Conservation (phyloP, 64 coral and sea anemone genomes). For the Stylophora pistillata region DNA sequence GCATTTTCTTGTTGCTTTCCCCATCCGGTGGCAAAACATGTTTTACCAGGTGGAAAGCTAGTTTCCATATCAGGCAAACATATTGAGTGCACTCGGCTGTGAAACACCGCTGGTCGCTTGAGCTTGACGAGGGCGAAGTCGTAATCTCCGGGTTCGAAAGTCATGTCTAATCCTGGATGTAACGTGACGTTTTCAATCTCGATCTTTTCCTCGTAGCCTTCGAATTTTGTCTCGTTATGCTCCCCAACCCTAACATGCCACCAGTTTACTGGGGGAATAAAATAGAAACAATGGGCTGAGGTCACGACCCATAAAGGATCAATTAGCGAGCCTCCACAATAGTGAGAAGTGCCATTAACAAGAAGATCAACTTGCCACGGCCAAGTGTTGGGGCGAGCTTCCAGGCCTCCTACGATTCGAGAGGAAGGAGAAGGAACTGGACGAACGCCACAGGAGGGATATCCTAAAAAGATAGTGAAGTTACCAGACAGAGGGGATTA, state of each 20-base stretch:
- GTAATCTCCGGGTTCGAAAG: slow-evolving; percentile 61
- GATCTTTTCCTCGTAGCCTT: slow-evolving; percentile 79
- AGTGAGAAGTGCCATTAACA: slow-evolving; percentile 35
- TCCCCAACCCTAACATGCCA: slow-evolving; percentile 80
- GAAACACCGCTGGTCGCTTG: slow-evolving; percentile 71
- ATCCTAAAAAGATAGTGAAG: slow-evolving; percentile 1
- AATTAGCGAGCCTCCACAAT: slow-evolving; percentile 70
- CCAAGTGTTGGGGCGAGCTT: slow-evolving; percentile 61
- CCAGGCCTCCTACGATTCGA: slow-evolving; percentile 61
- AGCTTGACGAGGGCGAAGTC: slow-evolving; percentile 94
- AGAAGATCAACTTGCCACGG: slow-evolving; percentile 78
- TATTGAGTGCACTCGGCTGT: slow-evolving; percentile 65
- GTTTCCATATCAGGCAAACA: slow-evolving; percentile 74
- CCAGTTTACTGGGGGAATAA: slow-evolving; percentile 35
- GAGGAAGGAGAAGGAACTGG: not conserved
- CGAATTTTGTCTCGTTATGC: slow-evolving; percentile 68
- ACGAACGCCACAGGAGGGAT: slow-evolving; percentile 53
- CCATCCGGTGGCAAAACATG: slow-evolving; percentile 94
- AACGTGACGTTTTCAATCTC: slow-evolving; percentile 48
- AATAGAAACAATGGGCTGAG: slow-evolving; percentile 76
- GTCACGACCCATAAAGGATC: slow-evolving; percentile 76
- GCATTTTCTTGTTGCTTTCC: slow-evolving; percentile 61
- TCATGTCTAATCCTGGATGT: slow-evolving; percentile 33
- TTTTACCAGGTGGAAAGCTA: slow-evolving; percentile 48
- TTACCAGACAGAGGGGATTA: not conserved